Evolutionary conservation across 2,113 vertebrate species (phyloP), one percentile per base, ranked within the genome.

Genomic region (Calidris pygmaea): DNA sequence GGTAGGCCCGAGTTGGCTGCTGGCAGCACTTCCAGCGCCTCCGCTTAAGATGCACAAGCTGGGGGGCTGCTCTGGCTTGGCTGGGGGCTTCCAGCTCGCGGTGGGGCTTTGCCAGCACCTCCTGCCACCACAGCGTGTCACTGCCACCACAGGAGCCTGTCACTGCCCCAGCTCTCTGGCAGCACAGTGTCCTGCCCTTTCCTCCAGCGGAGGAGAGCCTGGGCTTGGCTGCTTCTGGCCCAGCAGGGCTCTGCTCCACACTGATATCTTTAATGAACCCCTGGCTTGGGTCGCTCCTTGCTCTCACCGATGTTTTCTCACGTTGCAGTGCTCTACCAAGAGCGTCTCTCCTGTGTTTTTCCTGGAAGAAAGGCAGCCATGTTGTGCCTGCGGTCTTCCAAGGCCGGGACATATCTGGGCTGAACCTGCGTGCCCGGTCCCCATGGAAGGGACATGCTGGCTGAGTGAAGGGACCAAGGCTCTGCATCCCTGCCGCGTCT

Each of bases 401-500:
- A 22, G 63, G 39, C 29, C 8, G 26, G 18, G 53, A 21, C 2
- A 0, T 6, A 10, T n/a, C 65, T 48, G 71, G 27, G 27, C 53
- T 50, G 39, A 26, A 3, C 26, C 47, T 14, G 37, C 9, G 19
- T 65, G 73, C 39, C 21, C 14, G 3, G 53, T 34, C 11, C 12
- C 34, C 0, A 0, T 2, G 34, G n/a, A 41, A 47, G 34, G 12
- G 58, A 22, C 0, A 2, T 1, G 1, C n/a, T 70, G 2, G 0
- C 3, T 3, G 21, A 9, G 8, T 0, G 2, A 35, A 7, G 12
- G 30, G 9, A 2, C 21, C 12, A 3, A 18, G 47, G 35, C 41
- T 60, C 45, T 0, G 1, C 21, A 10, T 32, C 30, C n/a, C 1
- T 3, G 17, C 27, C 1, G 0, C 9, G 14, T 24, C 58, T 35